A percentile compares a stretch with the other conserved stretches of the same genome.
These are phyloP conservation scores for Boloria euphrosyne DNA, from an alignment of 2,888 invertebrate species.

Conservation along the genomic window DNA sequence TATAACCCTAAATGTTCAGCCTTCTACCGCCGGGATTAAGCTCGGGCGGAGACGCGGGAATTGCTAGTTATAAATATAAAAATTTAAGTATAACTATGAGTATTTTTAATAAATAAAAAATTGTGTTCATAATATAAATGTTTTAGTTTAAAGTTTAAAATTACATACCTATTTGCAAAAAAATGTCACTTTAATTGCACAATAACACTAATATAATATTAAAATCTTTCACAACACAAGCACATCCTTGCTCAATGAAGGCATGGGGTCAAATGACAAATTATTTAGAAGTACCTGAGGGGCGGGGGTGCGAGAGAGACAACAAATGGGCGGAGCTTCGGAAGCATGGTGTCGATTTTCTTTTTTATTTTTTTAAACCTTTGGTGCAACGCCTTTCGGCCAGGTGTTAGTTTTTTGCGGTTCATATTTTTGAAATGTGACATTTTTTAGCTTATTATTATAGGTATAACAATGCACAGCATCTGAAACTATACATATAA, in stretches of 20 bases:
- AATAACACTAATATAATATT: constrained; percentile 28
- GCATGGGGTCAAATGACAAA: constrained; percentile 73
- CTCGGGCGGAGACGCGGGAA: too few relatives aligned
- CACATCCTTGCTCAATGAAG: constrained; percentile 66
- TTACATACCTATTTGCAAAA: constrained; percentile 16
- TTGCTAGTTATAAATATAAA: too few relatives aligned
- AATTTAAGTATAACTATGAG: too few relatives aligned
- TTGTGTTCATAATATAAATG: not conserved
- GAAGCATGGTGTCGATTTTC: constrained; percentile 37
- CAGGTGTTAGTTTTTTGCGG: constrained; percentile 41
- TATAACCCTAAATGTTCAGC: too few relatives aligned
- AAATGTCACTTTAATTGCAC: constrained; percentile 20
- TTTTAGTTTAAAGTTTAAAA: not conserved
- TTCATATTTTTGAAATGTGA: constrained; percentile 10
- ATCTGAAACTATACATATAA: too few relatives aligned
- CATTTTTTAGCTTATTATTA: constrained; percentile 1
- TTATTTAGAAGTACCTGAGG: constrained; percentile 57
- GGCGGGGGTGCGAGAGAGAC: constrained; percentile 47
- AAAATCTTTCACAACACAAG: constrained; percentile 33
- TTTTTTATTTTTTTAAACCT: constrained; percentile 40
- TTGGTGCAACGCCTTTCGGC: constrained; percentile 38
- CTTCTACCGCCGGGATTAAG: too few relatives aligned
- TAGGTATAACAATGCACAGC: too few relatives aligned
- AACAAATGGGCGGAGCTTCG: constrained; percentile 54
- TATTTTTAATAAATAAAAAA: not conserved